phyloP scores from a whole-genome alignment of 2,888 invertebrate genomes.

The Euplexia lucipara region DNA sequence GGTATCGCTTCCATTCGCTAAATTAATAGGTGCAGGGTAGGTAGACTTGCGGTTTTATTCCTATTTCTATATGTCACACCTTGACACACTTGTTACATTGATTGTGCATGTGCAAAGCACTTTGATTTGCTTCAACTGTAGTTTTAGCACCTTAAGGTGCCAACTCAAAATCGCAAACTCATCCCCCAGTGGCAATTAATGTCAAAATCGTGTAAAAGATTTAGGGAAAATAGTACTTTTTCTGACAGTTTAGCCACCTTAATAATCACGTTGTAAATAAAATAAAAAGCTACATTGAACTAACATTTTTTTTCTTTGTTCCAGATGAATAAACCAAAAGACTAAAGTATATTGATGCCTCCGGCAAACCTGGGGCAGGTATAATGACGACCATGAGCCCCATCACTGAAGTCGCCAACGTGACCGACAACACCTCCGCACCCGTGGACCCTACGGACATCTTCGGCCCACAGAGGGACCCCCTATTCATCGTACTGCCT shows the following conservation, averaged over 20 bases:
- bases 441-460: conserved; percentile 76
- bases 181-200: too few relatives aligned
- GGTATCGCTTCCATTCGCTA: neutral
- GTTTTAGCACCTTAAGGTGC: too few relatives aligned
- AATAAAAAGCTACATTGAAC: too few relatives aligned
- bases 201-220: too few relatives aligned
- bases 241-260: too few relatives aligned
- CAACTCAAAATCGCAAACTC: too few relatives aligned
- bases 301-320: conserved; percentile 37
- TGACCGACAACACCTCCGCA: conserved; percentile 52
- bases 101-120: too few relatives aligned
- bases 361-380: neutral
- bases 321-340: conserved; percentile 43
- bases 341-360: conserved; percentile 19
- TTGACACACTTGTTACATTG: neutral
- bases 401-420: conserved; percentile 41
- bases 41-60: neutral
- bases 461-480: conserved; percentile 89
- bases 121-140: too few relatives aligned
- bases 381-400: conserved; percentile 46
- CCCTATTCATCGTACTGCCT: conserved; percentile 92
- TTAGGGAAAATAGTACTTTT: too few relatives aligned
- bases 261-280: neutral
- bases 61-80: neutral
- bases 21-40: neutral